A percentile compares a stretch with the other conserved stretches of the same genome.
Conservation (phyloP, 2,888 invertebrate genomes). For the Parnassius mnemosyne region DNA sequence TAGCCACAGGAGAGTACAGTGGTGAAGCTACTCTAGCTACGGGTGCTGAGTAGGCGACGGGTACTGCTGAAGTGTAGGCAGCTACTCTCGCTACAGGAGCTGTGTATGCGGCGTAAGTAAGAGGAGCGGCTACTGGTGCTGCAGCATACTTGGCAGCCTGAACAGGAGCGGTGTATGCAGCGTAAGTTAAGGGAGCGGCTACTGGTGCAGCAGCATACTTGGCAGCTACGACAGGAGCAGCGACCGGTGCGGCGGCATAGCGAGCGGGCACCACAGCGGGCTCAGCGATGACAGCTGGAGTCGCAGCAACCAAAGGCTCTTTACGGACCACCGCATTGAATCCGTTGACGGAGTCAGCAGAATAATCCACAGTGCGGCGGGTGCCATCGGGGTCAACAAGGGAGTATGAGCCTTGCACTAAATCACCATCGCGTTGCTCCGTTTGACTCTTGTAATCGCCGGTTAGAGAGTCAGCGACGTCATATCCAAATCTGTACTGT, state of each 20-base stretch:
- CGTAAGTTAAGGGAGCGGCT: constrained; percentile 38
- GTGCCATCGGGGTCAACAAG: constrained; percentile 64
- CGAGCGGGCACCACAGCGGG: constrained; percentile 45
- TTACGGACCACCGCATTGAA: constrained; percentile 68
- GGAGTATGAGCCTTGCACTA: constrained; percentile 70
- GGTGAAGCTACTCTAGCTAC: constrained; percentile 37
- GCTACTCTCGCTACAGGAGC: constrained; percentile 32
- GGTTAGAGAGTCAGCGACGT: constrained; percentile 62
- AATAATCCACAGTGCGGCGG: constrained; percentile 63
- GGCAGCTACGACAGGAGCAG: constrained; percentile 36
- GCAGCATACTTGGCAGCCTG: constrained; percentile 46
- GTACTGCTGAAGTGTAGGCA: constrained; percentile 27
- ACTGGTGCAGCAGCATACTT: constrained; percentile 37
- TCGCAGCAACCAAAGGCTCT: constrained; percentile 51
- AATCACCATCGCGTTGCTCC: constrained; percentile 75
- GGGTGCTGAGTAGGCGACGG: constrained; percentile 33
- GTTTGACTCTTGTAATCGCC: constrained; percentile 68
- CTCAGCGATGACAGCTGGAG: constrained; percentile 43
- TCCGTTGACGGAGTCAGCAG: constrained; percentile 62
- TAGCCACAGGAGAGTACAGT: constrained; percentile 35
- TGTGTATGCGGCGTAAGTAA: constrained; percentile 33
- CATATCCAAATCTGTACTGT: constrained; percentile 75
- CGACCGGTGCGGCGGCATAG: constrained; percentile 41
- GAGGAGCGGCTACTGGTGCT: constrained; percentile 44
- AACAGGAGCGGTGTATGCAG: constrained; percentile 32